Base-by-base conservation (phyloP, 2,888 invertebrate genomes). In the Smittia aterrima region DNA sequence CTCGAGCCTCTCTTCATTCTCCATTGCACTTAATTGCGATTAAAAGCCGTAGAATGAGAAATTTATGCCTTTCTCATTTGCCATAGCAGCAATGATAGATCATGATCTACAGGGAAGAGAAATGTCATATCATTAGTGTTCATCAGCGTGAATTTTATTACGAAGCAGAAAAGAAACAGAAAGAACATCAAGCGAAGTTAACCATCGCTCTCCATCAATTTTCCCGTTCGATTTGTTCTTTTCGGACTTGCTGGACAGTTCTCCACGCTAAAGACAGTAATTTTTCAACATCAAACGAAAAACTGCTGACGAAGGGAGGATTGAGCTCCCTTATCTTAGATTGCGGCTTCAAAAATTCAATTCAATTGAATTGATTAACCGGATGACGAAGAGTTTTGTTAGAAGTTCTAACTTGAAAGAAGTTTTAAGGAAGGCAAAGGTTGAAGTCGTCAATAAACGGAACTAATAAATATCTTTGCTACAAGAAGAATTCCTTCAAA, bases 61-160 rank as follows among this genome's bases (percentile, higher is more conserved):
- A 74, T 66, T 74, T 66, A 74, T 66, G 53, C 64, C 18, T 73
- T 72, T 64, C 58, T 58, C 38, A 73, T 73, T 73, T 73, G 64
- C 66, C 47, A 66, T n/a, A 24, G 27, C 32, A 71, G n/a, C n/a
- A 47, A 58, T 40, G 62, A 73, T 62, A 73, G 70, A 71, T 71
- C 70, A 72, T 58, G 62, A 72, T 62, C 72, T 64, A 27, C 18
- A 66, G 25, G 66, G 4, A 66, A 40, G 11, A 38, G 66, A 66
- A 41, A 66, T 74, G 74, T 74, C 74, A 66, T 74, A 74, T 74
- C 74, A 74, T 74, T 74, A 66, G 74, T 74, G 74, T 74, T 74
- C 74, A 74, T 74, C 74, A 74, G 74, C 74, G 74, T 74, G 66
- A 74, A 64, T 74, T 74, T 73, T 74, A 41, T 73, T 58, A 58